A percentile compares a stretch with the other conserved stretches of the same genome.
Evolutionary conservation across 2,797 vertebrate species (phyloP).

Genomic region (Molothrus ater): DNA sequence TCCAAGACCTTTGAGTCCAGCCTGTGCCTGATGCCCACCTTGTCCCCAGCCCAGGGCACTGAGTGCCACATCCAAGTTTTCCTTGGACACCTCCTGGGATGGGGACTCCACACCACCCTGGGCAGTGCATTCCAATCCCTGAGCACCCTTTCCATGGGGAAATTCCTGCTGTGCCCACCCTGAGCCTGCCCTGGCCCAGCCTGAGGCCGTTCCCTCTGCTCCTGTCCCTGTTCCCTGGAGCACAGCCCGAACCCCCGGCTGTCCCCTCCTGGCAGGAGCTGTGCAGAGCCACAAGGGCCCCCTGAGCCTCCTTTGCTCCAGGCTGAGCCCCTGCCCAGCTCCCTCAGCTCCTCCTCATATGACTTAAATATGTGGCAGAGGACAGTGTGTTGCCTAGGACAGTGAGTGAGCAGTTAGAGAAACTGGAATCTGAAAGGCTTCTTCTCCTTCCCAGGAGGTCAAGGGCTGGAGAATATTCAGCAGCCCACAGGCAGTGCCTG

Average conservation of each 20-base stretch:
- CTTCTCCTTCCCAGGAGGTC: neutral
- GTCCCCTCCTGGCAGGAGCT: neutral
- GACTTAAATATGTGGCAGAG: neutral
- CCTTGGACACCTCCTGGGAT: neutral
- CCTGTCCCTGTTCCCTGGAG: neutral
- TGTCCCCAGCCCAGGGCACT: neutral
- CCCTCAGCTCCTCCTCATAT: neutral
- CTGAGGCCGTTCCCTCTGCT: rapidly evolving
- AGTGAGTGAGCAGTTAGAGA: neutral
- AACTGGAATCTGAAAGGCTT: neutral
- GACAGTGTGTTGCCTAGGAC: neutral
- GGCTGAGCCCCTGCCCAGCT: neutral
- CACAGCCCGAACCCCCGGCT: neutral
- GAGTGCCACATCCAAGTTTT: rapidly evolving
- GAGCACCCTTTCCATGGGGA: neutral
- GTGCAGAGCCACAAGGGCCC: too few relatives aligned
- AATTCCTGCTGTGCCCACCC: neutral
- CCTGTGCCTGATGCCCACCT: neutral
- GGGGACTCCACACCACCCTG: rapidly evolving
- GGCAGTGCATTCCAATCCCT: neutral
- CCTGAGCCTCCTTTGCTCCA: neutral
- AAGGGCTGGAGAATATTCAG: neutral
- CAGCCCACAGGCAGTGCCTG: neutral
- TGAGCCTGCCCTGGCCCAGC: neutral
- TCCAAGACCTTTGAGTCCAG: neutral